Evolutionary conservation across 2,888 invertebrate genomes (phyloP).

Genomic region (Drosophila meridionalis): DNA sequence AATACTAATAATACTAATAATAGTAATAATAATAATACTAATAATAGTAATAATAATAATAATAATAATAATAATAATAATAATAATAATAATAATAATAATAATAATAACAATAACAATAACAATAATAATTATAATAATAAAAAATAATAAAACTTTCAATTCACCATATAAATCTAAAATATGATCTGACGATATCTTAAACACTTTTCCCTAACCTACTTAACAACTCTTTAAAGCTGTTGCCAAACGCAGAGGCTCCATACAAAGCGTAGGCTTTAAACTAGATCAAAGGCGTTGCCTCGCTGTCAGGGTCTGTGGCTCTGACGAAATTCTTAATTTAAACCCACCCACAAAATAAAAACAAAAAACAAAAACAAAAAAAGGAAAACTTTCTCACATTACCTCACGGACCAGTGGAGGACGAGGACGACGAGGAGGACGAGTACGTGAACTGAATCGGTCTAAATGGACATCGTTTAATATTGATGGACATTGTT

Average conservation of each 20-base stretch:
- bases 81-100: no score
- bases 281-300: conserved; percentile 66
- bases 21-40: no score
- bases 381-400: conserved; percentile 71
- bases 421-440: conserved; percentile 3
- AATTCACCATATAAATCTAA: no score
- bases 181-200: background rate
- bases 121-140: no score
- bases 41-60: no score
- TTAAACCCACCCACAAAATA: conserved; percentile 30
- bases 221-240: background rate
- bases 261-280: background rate
- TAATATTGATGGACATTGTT: conserved; percentile 77
- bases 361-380: conserved; percentile 16
- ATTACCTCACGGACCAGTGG: conserved; percentile 67
- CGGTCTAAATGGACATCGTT: conserved; percentile 76
- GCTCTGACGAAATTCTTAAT: conserved; percentile 25
- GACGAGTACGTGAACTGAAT: conserved; percentile 37
- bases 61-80: no score
- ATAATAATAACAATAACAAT: no score
- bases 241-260: background rate
- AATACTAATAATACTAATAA: no score
- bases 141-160: no score
- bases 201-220: background rate
- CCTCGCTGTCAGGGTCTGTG: conserved; percentile 18